These are phyloP conservation scores for Brenthis ino DNA, from an alignment of 2,888 invertebrate species.

Conservation along the genomic window DNA sequence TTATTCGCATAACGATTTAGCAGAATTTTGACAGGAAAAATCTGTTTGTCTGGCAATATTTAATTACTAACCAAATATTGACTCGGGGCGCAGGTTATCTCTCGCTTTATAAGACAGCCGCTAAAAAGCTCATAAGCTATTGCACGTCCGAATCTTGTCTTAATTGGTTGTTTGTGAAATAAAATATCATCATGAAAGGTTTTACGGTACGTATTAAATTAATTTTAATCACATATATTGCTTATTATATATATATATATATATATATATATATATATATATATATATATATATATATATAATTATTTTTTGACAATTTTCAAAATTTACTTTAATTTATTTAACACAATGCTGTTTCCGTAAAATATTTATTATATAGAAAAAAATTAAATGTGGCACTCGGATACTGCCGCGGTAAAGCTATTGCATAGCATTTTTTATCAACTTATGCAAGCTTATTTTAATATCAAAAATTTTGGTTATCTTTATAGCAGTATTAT, in stretches of 20 bases:
- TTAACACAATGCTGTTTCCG: neutral
- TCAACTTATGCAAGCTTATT: too few species aligned
- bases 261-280: too few species aligned
- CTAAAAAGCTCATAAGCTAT: conserved; percentile 18
- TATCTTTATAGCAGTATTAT: too few species aligned
- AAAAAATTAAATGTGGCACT: too few species aligned
- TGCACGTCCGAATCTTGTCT: conserved; percentile 12
- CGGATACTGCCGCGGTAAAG: too few species aligned
- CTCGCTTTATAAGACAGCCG: conserved; percentile 29
- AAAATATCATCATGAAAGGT: conserved; percentile 50
- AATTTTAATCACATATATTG: neutral
- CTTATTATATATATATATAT: neutral
- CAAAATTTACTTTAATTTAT: neutral
- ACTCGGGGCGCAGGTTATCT: conserved; percentile 42
- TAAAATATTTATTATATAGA: too few species aligned
- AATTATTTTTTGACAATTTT: neutral
- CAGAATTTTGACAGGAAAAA: conserved; percentile 53
- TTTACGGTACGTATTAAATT: conserved; percentile 49
- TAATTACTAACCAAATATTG: conserved; percentile 49
- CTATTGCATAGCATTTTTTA: too few species aligned
- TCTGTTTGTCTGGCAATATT: conserved; percentile 39
- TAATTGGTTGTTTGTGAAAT: conserved; percentile 20
- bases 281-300: too few species aligned
- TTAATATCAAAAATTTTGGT: too few species aligned
- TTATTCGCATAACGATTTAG: conserved; percentile 33